phyloP scores from a whole-genome alignment of 2,113 vertebrate species.

The Caranx melampygus region DNA sequence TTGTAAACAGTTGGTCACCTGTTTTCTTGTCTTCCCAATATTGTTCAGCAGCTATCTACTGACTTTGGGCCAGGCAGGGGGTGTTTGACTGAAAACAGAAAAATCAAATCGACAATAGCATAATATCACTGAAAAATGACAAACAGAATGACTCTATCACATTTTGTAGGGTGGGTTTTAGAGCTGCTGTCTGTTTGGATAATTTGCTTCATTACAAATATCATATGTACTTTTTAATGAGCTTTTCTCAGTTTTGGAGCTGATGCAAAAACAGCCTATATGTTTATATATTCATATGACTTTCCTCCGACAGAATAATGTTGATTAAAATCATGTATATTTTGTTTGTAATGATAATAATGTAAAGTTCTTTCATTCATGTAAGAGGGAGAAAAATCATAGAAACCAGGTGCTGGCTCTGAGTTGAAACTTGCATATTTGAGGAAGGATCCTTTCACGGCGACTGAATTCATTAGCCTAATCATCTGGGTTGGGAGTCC shows the following conservation, averaged over 20 bases:
- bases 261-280: no score
- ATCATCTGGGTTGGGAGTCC: constrained; percentile 22
- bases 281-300: neutral
- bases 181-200: neutral
- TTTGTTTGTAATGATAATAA: neutral
- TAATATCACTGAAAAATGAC: neutral
- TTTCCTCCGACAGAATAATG: neutral
- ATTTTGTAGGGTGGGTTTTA: no score
- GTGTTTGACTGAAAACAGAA: neutral
- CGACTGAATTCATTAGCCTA: constrained; percentile 27
- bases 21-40: no score
- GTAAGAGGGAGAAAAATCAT: neutral
- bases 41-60: no score
- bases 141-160: neutral
- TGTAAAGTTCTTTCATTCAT: neutral
- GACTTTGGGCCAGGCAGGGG: no score
- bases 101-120: neutral
- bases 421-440: constrained; percentile 12
- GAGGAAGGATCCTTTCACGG: constrained; percentile 12
- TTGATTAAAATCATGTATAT: neutral
- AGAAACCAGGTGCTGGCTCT: constrained; percentile 13
- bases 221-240: neutral
- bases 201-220: neutral
- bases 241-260: neutral
- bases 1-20: no score